phyloP scores from a whole-genome alignment of 2,113 vertebrate species.

The Cisticola juncidis region DNA sequence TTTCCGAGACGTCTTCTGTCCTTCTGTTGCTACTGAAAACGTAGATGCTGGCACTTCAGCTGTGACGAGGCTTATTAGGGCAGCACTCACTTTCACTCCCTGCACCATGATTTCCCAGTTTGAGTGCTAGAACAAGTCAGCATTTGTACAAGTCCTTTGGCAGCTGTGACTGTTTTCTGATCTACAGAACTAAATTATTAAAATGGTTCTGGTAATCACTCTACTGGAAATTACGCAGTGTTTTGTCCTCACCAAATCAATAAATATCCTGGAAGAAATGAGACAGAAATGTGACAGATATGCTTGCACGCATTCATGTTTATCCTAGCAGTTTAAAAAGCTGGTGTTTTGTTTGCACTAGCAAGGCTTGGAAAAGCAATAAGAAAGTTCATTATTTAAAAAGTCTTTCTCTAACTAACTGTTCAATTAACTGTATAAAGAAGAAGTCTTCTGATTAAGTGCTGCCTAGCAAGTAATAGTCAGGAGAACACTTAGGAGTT shows the following conservation, averaged over 20 bases:
- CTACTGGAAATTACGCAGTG: background rate
- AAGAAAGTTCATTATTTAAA: background rate
- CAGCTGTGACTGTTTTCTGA: background rate
- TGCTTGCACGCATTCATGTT: background rate
- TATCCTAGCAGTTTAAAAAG: background rate
- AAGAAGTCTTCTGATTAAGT: background rate
- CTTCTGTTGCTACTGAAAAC: background rate
- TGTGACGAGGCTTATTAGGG: background rate
- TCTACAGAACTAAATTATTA: background rate
- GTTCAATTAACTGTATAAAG: background rate
- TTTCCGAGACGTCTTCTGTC: background rate
- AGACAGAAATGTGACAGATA: background rate
- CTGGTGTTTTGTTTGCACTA: background rate
- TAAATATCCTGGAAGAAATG: background rate
- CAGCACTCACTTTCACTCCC: background rate
- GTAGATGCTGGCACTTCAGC: background rate
- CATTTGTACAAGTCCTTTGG: background rate
- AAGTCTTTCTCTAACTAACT: background rate
- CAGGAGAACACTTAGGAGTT: background rate
- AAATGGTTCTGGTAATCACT: background rate
- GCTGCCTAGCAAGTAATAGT: background rate
- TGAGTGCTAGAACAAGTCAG: background rate
- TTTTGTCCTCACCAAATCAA: background rate
- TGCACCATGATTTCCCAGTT: background rate
- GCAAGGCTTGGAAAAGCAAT: background rate